Evolutionary conservation across 2,888 invertebrate species (phyloP), one percentile per base, ranked within the genome.

Genomic region (Mallateleia sp.): DNA sequence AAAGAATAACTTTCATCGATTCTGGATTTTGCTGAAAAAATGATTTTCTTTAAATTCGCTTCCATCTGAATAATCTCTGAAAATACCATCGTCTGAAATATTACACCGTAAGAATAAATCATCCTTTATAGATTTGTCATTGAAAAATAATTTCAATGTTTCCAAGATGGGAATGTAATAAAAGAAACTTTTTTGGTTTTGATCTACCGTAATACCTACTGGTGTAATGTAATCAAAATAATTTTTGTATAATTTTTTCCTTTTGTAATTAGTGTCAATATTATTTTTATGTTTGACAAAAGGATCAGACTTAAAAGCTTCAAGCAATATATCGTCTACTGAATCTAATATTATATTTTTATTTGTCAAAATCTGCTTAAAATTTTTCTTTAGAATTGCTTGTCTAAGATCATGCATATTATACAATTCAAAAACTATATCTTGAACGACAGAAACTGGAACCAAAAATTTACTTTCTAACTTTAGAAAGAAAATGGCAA

Each of bases 61-160:
- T 7, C 91, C 91, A 83, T 92, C 91, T 0, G 86, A 79, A 24
- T 90, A 90, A 64, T 92, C 92, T 66, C 71, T 72, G 42, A 91
- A 80, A 18, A 91, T n/a, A 25, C 25, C 38, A 88, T 58, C 18
- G 54, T 24, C 62, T 77, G 67, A n/a, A n/a, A n/a, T n/a, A 32
- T 50, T 32, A 52, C 24, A 24, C 20, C 58, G 22, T 64, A 24
- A 50, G 38, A 34, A 32, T 2, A n/a, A 45, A 71, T 71, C 9
- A 34, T 52, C 28, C 25, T 74, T 74, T 18, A 74, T 38, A 22
- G 60, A 50, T 38, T 38, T 22, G 14, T 74, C 74, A 22, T 14
- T 60, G n/a, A 74, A 74, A 74, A 74, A 62, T 24, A 8, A 14
- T 18, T 42, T 25, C 20, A 71, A 28, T 4, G 71, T 71, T 42